Percentiles rank a stretch among this genome's conserved stretches.
phyloP scores from a whole-genome alignment of 1,140 invertebrate genomes.

The Wiebesia pumilae region DNA sequence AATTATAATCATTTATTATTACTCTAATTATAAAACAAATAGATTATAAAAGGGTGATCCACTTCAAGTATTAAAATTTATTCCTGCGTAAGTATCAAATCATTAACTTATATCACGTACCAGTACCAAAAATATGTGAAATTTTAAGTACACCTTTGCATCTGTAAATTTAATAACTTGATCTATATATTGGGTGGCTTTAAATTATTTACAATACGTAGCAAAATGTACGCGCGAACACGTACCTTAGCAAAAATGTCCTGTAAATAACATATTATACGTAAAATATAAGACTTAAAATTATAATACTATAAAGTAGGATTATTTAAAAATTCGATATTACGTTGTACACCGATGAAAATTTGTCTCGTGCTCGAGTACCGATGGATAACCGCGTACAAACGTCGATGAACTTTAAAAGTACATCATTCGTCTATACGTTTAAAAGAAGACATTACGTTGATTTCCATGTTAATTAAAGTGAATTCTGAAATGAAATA shows the following conservation, averaged over 20 bases:
- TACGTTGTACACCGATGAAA: not conserved
- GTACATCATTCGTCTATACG: no score
- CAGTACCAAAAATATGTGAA: not conserved
- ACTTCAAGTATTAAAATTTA: not conserved
- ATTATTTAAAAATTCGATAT: not conserved
- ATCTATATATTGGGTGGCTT: not conserved
- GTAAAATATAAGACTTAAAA: no score
- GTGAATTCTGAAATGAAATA: no score
- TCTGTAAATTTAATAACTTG: not conserved
- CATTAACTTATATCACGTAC: not conserved
- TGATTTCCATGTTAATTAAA: no score
- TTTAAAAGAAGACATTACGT: no score
- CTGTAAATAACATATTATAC: not conserved
- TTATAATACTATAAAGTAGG: not conserved
- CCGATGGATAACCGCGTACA: not conserved
- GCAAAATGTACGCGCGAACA: not conserved
- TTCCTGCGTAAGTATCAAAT: not conserved
- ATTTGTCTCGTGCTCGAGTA: not conserved
- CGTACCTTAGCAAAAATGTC: not conserved
- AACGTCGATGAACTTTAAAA: no score
- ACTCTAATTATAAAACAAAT: not conserved
- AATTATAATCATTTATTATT: not conserved
- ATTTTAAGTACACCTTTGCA: not conserved
- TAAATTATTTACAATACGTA: not conserved
- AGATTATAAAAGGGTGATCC: not conserved